Conservation (phyloP, 2,113 vertebrate species). For the Phodopus roborovskii region DNA sequence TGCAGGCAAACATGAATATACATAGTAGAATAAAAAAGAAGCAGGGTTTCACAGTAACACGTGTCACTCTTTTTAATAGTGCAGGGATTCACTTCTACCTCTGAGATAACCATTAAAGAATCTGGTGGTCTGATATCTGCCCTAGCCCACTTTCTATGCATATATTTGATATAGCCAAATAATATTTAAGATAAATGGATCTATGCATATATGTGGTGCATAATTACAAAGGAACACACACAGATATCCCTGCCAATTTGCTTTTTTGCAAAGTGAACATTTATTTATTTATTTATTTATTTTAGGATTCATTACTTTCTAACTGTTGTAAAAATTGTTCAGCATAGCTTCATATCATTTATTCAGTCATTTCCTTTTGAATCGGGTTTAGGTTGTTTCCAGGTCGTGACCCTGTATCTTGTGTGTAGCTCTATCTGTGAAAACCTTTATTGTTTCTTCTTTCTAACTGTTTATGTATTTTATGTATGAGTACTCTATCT, state of each 20-base stretch:
- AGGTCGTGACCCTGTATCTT: background rate
- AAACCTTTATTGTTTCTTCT: background rate
- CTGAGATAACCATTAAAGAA: background rate
- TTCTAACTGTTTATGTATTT: background rate
- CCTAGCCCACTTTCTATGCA: background rate
- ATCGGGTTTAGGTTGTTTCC: background rate
- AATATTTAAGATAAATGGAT: constrained; percentile 12
- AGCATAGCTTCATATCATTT: background rate
- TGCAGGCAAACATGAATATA: background rate
- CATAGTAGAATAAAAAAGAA: background rate
- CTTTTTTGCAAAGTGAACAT: background rate
- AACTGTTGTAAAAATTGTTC: background rate
- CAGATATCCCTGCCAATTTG: background rate
- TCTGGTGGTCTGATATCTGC: background rate
- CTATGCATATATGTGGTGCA: background rate
- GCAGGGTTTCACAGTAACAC: background rate
- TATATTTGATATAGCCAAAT: background rate
- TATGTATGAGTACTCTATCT: too few species aligned
- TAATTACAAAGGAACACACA: background rate
- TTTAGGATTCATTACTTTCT: constrained; percentile 48
- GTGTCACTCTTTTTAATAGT: background rate
- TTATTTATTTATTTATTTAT: background rate
- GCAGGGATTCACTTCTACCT: constrained; percentile 8
- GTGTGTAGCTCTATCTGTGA: background rate
- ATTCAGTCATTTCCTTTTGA: background rate